Base-by-base conservation (phyloP, 2,888 invertebrate species). In the Megastigmus dorsalis region DNA sequence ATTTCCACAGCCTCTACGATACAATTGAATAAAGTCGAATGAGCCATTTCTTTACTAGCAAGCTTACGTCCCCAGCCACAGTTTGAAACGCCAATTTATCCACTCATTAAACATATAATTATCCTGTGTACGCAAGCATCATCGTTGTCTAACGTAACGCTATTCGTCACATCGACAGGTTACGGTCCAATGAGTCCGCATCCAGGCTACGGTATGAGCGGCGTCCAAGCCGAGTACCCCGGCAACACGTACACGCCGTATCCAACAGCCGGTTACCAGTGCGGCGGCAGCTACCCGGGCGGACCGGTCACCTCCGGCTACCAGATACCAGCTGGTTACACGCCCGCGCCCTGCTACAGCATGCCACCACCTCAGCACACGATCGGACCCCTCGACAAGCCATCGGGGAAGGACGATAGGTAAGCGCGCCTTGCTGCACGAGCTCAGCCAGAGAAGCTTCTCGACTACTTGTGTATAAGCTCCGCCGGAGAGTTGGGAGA, bases 141-240 rank as follows among this genome's bases (percentile, higher is more conserved):
- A n/a, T n/a, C n/a, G n/a, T n/a, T n/a, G n/a, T n/a, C n/a, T n/a
- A n/a, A n/a, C n/a, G n/a, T n/a, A n/a, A n/a, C n/a, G n/a, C n/a
- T n/a, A n/a, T n/a, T n/a, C n/a, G n/a, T n/a, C n/a, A n/a, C 26
- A n/a, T 13, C 30, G 23, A 45, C 86, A 95, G 95, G 95, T 77
- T 95, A 96, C 86, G 93, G 93, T 36, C 93, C 93, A 30, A 93
- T 94, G 87, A 95, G 95, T 87, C 95, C 95, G 10, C 95, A 95
- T 88, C 95, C 94, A 3, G 94, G 95, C 6, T 95, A 95, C 86
- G 95, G 94, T 0, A 93, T 95, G 90, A 89, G 89, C 70, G 93
- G 92, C 30, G 93, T 92, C 59, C 94, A 93, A 85, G 93, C 94
- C 41, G 95, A 95, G 88, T 95, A 95, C 89, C 93, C 95, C 43